Evolutionary conservation across 2,888 invertebrate species (phyloP), one percentile per base, ranked within the genome.

Genomic region (Drosophila suboccidentalis): DNA sequence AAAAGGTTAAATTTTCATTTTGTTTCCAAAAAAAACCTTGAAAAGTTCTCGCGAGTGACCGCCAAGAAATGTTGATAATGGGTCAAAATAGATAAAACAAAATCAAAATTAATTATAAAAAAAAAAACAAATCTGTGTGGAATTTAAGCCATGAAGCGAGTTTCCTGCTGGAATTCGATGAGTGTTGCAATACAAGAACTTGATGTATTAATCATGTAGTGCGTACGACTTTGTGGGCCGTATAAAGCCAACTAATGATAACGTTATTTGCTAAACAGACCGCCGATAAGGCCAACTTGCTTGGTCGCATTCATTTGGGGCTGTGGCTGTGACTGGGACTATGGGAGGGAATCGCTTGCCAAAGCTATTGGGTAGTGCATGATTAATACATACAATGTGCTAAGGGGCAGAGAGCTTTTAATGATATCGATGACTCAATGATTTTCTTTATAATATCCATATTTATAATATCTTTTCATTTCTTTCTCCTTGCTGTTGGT

Each of bases 201-300:
- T 43, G 34, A 36, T 61, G 57, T 62, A 86, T 86, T 83, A 83
- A 80, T 83, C 86, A 86, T 80, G 47, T 63, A 70, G 68, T 67
- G 64, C 39, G 43, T 54, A 51, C 58, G 32, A 41, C 19, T 60
- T 65, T 50, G 36, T 50, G 46, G 44, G 53, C 39, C 58, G 13
- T 22, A 39, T 29, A 67, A 60, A 67, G 67, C 69, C 58, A 60
- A 51, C 60, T 49, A 51, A 17, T 68, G 89, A 88, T 87, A 87
- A 88, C 67, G 71, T 19, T 87, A 86, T 88, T 87, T 84, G 89
- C 78, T 75, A 84, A 87, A 86, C 76, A 75, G 55, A 70, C 50
- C 43, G 50, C 47, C 64, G 87, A 88, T 87, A 87, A 86, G 77
- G 34, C 55, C 77, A 73, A 65, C 47, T 68, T 36, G 36, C 57